These are phyloP conservation scores for Lophius piscatorius DNA, from an alignment of 2,113 vertebrate species.

Conservation along the genomic window DNA sequence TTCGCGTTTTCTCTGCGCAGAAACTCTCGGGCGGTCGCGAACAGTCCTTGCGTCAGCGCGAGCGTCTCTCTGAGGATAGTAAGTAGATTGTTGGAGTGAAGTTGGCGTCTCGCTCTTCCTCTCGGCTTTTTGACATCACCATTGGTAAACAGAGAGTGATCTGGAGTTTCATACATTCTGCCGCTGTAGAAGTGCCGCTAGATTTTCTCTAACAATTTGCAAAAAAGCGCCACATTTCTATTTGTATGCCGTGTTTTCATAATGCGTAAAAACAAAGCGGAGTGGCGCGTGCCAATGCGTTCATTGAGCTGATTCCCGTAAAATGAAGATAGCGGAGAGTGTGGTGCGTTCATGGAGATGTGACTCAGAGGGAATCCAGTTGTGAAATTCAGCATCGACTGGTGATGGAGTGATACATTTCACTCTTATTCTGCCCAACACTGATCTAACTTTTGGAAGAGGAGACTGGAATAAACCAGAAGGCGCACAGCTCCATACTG, in stretches of 20 bases:
- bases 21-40: conserved; percentile 38
- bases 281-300: not conserved
- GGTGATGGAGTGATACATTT: conserved; percentile 63
- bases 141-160: conserved; percentile 42
- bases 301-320: too few species aligned
- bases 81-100: conserved; percentile 60
- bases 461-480: conserved; percentile 47
- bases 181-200: conserved; percentile 9
- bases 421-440: conserved; percentile 21
- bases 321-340: too few species aligned
- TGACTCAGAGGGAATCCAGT: conserved; percentile 37
- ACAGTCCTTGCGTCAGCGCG: conserved; percentile 28
- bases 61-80: conserved; percentile 48
- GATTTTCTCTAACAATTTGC: not conserved
- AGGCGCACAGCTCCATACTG: conserved; percentile 70
- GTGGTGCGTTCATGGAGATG: conserved; percentile 56
- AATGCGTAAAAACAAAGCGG: not conserved
- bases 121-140: conserved; percentile 18
- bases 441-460: conserved; percentile 52
- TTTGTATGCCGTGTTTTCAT: not conserved
- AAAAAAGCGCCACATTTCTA: not conserved
- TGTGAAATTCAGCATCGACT: conserved; percentile 49
- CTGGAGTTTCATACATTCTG: conserved; percentile 52
- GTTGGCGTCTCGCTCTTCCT: conserved; percentile 45
- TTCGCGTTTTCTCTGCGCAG: conserved; percentile 23